These are phyloP conservation scores for Rachycentron canadum DNA, from an alignment of 2,797 vertebrate genomes.

Conservation along the genomic window DNA sequence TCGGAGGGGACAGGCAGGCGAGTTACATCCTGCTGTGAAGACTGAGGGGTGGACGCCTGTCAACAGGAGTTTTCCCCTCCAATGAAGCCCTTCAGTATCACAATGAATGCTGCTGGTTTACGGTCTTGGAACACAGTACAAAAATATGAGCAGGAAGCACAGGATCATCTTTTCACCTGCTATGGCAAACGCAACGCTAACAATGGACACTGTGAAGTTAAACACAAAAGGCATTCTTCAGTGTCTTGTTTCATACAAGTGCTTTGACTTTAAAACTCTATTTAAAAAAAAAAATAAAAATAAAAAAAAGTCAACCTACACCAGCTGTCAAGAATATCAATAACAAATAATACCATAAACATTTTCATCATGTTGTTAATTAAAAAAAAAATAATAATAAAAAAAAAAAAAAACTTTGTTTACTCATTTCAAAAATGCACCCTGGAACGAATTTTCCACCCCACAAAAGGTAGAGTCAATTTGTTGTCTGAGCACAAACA, in stretches of 20 bases:
- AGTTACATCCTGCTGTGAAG: conserved; percentile 4
- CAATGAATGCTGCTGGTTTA: conserved; percentile 19
- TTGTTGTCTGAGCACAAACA: conserved; percentile 19
- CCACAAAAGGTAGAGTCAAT: conserved; percentile 26
- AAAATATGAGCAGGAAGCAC: conserved; percentile 69
- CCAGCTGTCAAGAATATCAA: conserved; percentile 64
- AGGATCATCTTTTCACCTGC: conserved; percentile 67
- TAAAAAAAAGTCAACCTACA: conserved; percentile 23
- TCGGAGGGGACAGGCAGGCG: conserved; percentile 36
- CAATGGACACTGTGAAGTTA: conserved; percentile 64
- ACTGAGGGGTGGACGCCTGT: conserved; percentile 14
- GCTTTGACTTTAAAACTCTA: conserved; percentile 57
- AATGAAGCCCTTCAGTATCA: conserved; percentile 10
- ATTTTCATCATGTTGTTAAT: conserved; percentile 50
- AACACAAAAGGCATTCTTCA: conserved; percentile 66
- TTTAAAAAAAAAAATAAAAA: conserved; percentile 8
- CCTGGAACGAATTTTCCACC: conserved; percentile 28
- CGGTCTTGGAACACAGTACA: conserved; percentile 52
- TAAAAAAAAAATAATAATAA: conserved; percentile 32
- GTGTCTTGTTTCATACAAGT: conserved; percentile 57
- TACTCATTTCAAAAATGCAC: conserved; percentile 58
- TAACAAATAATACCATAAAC: conserved; percentile 52
- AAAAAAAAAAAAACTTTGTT: conserved; percentile 29
- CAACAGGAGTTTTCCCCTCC: conserved; percentile 42
- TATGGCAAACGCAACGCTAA: conserved; percentile 78